These are phyloP conservation scores for Diaperis boleti DNA, from an alignment of 2,888 invertebrate genomes.

Conservation along the genomic window DNA sequence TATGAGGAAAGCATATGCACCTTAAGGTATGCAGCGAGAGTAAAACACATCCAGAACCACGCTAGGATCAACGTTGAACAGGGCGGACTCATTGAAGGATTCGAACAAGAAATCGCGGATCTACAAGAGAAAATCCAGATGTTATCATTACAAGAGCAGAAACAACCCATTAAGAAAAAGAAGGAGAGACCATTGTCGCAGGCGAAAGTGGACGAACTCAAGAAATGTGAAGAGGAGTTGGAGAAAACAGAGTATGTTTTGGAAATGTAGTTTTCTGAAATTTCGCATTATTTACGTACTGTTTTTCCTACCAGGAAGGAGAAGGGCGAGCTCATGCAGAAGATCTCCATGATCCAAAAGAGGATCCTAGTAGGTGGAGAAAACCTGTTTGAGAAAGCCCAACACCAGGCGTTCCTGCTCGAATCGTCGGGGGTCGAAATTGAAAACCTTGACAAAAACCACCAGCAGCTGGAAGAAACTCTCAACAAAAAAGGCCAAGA, in stretches of 20 bases:
- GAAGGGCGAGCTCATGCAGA: slow-evolving; percentile 85
- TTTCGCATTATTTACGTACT: slow-evolving; percentile 31
- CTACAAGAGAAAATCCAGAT: slow-evolving; percentile 70
- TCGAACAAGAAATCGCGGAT: slow-evolving; percentile 96
- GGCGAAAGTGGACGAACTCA: slow-evolving; percentile 56
- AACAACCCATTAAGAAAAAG: slow-evolving; percentile 66
- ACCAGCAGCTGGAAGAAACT: slow-evolving; percentile 84
- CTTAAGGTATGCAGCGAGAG: slow-evolving; percentile 95
- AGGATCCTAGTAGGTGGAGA: slow-evolving; percentile 98
- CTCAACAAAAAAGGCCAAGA: slow-evolving; percentile 93
- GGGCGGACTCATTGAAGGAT: slow-evolving; percentile 93
- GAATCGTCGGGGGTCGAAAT: slow-evolving; percentile 89
- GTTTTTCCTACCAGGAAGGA: slow-evolving; percentile 70
- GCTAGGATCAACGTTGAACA: slow-evolving; percentile 98
- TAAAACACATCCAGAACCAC: slow-evolving; percentile 97
- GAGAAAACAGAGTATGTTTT: slow-evolving; percentile 62
- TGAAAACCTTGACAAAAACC: slow-evolving; percentile 81
- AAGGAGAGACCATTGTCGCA: slow-evolving; percentile 52
- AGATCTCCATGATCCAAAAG: slow-evolving; percentile 90
- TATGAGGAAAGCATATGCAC: slow-evolving; percentile 98
- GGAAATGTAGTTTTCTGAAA: neutral
- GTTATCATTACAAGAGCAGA: slow-evolving; percentile 58
- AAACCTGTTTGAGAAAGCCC: slow-evolving; percentile 96
- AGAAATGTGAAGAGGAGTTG: slow-evolving; percentile 60
- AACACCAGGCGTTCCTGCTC: slow-evolving; percentile 89